These are phyloP conservation scores for Misgurnus anguillicaudatus DNA, from an alignment of 2,113 vertebrate species.

Conservation along the genomic window DNA sequence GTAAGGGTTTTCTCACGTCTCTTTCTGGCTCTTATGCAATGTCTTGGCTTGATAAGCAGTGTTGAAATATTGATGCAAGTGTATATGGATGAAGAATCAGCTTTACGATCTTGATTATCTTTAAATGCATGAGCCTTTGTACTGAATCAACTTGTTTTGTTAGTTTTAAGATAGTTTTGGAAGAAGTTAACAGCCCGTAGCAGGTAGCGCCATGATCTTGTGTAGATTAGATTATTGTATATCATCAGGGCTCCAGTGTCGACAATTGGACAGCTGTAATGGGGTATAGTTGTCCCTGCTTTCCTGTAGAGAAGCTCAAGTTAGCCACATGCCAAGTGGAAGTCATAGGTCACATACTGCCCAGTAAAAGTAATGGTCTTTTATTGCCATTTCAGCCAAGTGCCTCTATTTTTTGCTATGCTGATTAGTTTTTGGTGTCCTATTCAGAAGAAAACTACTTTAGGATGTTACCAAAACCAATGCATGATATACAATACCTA, in stretches of 20 bases:
- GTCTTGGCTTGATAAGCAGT: slow-evolving; percentile 21
- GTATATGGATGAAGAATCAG: slow-evolving; percentile 3
- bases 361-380: neutral
- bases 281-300: neutral
- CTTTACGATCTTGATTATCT: slow-evolving; percentile 34
- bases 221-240: slow-evolving; percentile 26
- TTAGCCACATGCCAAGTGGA: slow-evolving; percentile 41
- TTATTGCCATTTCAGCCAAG: neutral
- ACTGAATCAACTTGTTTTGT: slow-evolving; percentile 12
- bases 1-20: slow-evolving; percentile 5
- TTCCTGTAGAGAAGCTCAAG: neutral
- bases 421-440: slow-evolving; percentile 23
- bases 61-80: slow-evolving; percentile 27
- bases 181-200: slow-evolving; percentile 13
- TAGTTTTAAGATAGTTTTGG: neutral
- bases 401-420: slow-evolving; percentile 14
- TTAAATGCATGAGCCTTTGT: neutral
- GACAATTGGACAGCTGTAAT: slow-evolving; percentile 31
- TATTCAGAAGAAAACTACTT: slow-evolving; percentile 18
- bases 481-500: neutral
- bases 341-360: slow-evolving; percentile 35
- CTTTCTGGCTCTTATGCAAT: slow-evolving; percentile 29
- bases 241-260: neutral
- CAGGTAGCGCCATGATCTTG: neutral
- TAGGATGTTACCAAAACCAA: slow-evolving; percentile 4